phyloP scores from a whole-genome alignment of 2,797 vertebrate genomes.

The Sphenopsis melanotis region DNA sequence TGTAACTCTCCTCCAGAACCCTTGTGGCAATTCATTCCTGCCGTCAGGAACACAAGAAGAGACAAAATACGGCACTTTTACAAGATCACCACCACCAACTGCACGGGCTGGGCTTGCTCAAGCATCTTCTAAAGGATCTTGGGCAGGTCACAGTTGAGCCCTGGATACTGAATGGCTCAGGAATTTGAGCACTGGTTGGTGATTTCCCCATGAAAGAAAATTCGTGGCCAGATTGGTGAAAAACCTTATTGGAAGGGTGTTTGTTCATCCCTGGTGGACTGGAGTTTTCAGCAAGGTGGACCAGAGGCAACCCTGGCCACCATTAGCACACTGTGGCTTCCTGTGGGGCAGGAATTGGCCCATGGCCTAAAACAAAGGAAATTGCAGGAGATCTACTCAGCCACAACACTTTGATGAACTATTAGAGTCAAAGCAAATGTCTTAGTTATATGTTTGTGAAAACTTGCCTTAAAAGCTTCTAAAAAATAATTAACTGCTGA shows the following conservation, averaged over 20 bases:
- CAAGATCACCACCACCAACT: too few species aligned
- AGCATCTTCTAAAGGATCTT: neutral
- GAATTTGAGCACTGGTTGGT: neutral
- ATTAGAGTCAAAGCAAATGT: neutral
- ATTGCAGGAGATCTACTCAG: neutral
- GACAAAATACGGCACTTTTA: neutral
- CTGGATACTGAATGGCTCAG: fast-evolving
- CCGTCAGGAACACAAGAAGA: neutral
- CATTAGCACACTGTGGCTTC: neutral
- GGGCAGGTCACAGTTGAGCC: neutral
- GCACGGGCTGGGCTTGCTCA: neutral
- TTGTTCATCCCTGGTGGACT: neutral
- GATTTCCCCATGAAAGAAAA: neutral
- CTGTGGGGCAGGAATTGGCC: neutral
- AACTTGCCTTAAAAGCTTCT: constrained; percentile 5
- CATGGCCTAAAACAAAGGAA: neutral
- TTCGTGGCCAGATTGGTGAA: neutral
- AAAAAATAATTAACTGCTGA: neutral
- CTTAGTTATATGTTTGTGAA: neutral
- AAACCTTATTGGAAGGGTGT: neutral
- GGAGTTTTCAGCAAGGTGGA: neutral
- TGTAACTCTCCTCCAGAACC: neutral
- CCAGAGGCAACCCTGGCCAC: neutral
- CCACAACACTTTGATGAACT: neutral
- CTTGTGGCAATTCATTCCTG: neutral